phyloP scores from a whole-genome alignment of 2,888 invertebrate species.

The Spisula solida region DNA sequence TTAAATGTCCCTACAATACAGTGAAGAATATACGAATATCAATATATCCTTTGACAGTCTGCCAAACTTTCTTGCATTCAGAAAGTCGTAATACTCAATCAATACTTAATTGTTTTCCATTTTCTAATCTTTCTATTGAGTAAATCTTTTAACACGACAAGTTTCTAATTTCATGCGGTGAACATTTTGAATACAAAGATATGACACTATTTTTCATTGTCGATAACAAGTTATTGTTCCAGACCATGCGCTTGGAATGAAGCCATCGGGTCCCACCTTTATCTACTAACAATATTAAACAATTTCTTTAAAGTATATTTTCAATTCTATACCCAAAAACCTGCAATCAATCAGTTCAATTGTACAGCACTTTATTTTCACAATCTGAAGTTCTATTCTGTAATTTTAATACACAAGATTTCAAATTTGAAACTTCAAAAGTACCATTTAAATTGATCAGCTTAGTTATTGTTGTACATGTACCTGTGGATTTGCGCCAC shows the following conservation, averaged over 20 bases:
- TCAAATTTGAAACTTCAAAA: conserved; percentile 4
- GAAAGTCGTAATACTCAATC: conserved; percentile 51
- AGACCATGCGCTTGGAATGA: conserved; percentile 37
- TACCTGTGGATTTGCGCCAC: no score
- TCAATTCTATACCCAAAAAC: neutral
- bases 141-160: conserved; percentile 38
- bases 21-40: neutral
- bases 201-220: conserved; percentile 48
- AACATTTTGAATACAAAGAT: conserved; percentile 35
- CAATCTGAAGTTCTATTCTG: neutral
- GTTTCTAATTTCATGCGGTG: conserved; percentile 47
- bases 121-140: conserved; percentile 52
- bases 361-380: neutral
- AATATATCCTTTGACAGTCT: neutral
- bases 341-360: neutral
- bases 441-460: conserved; percentile 18
- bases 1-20: conserved; percentile 28
- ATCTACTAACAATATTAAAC: neutral
- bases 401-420: neutral
- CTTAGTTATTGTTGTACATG: neutral
- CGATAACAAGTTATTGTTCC: conserved; percentile 51
- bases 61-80: conserved; percentile 35
- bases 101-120: conserved; percentile 61
- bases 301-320: conserved; percentile 12
- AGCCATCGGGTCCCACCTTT: conserved; percentile 37